Evolutionary conservation across 64 coral and sea anemone species (phyloP), one percentile per base, ranked within the genome.

Genomic region (Porites australiensis): DNA sequence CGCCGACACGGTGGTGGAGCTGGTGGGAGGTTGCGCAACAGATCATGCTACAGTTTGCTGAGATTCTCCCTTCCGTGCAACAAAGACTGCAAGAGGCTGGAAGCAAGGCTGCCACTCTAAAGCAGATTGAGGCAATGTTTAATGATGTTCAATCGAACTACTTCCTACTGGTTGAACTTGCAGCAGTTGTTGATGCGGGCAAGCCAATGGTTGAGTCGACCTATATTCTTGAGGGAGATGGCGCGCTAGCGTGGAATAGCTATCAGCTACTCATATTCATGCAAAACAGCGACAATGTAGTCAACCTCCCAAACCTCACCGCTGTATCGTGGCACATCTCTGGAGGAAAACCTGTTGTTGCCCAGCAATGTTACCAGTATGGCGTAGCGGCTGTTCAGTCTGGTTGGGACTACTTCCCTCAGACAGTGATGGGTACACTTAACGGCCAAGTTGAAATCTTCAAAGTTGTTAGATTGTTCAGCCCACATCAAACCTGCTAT

Each of bases 1-100:
- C 80, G 8, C 89, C 48, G 12, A 92, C 67, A 73, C 62, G 79
- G 57, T 92, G 79, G 89, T 92, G 79, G 89, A 83, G 89, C 79
- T 92, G 89, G 89, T 92, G 79, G 89, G 89, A 92, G 47, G 80
- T 92, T 14, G 89, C 89, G 52, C 64, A 92, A 22, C 89, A 92
- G 66, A 20, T 75, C 50, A 92, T 92, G 90, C 90, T 72, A 9
- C 90, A 92, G 50, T 92, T 85, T 57, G 89, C 79, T 44, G 89
- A 92, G 79, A 83, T 92, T 44, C 79, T 58, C 10, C 89, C 89
- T 73, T 92, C 83, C 49, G 64, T 84, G 4, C 89, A 84, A 83
- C 9, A 73, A 1, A 3, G 89, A 84, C 4, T 73, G 43, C 69
- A 92, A 14, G 4, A 20, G 8, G 79, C 79, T 55, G 80, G 20